Evolutionary conservation across 2,797 vertebrate species (phyloP), one percentile per base, ranked within the genome.

Genomic region (Urosaurus nigricauda): DNA sequence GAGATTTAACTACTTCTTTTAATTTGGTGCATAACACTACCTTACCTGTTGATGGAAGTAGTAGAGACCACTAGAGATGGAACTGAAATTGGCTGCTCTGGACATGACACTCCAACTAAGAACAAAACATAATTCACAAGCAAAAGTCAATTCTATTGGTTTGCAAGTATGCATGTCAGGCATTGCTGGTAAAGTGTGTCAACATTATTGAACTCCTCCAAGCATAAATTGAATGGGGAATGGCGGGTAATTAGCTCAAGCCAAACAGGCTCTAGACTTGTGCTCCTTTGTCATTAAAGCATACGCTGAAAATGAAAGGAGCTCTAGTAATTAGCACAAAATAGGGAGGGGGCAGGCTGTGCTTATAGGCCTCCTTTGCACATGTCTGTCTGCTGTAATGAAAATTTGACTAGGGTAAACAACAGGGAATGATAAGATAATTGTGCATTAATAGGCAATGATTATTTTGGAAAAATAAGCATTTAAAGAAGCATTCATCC

Each of bases 221-320:
- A 95, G 92, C 87, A 88, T 90, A 93, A 94, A 94, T 85, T 91
- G 91, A 93, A 84, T 70, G 79, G 92, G 86, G 77, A 90, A 90
- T 86, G 84, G 87, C 93, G 93, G 81, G 90, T 92, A 95, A 96
- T 96, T 96, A 96, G 93, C 74, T 96, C 73, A 90, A 95, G 88
- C 86, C 88, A 96, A 94, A 94, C 75, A 93, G 85, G 91, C 92
- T 94, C 85, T 87, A 92, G 87, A 87, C 73, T 94, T 94, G 84
- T 95, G 87, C 92, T 95, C 88, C 87, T 96, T 95, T 95, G 87
- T 96, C 94, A 92, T 93, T 95, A 91, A 95, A 47, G 75, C 85
- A 60, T 37, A 81, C 60, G 24, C 81, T 90, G 93, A 89, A 94
- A 94, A 95, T 85, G 88, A 93, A 94, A 87, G 92, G 79, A 93